Base-by-base conservation (phyloP, 2,113 vertebrate species). In the Neopipo cinnamomea region DNA sequence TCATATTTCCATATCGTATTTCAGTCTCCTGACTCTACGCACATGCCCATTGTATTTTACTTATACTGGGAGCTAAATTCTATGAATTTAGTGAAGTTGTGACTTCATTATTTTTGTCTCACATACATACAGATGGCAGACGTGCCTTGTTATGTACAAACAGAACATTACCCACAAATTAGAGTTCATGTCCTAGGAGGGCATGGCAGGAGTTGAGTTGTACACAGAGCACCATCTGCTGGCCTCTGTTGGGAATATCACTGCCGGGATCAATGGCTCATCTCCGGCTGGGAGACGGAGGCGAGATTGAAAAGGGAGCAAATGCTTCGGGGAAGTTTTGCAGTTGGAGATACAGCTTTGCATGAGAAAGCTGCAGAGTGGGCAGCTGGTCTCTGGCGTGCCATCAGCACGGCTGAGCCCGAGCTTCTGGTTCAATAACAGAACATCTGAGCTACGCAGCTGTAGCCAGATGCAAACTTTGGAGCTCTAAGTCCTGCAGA, bases 141-240 rank as follows among this genome's bases (percentile, higher is more conserved):
- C 67, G 85, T 53, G 25, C 53, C 71, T 79, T 1, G 0, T 73
- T 39, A 35, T 1, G 23, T 30, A 55, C 49, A 28, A 63, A 44
- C 33, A 77, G 39, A 77, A 55, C 42, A 8, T 42, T 28, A 6
- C 50, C 30, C 52, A 9, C 55, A 56, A 21, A 49, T 61, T 2
- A 35, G 25, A 58, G 74, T 24, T 35, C 2, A 0, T 3, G 66
- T 62, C 74, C 30, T 8, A 46, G 35, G 44, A 44, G 37, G 16
- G 66, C 28, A 11, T 1, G 62, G 47, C 33, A 9, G 59, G 52
- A 37, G 33, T 4, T 83, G 80, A 59, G 37, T 71, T n/a, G 59
- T 65, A 39, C 77, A 3, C 56, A 37, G 89, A 97, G 97, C 98
- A 75, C 98, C 98, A 97, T 95, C 98, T 98, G 63, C 98, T 95